These are phyloP conservation scores for Mercenaria mercenaria DNA, from an alignment of 1,140 invertebrate species.

Conservation along the genomic window DNA sequence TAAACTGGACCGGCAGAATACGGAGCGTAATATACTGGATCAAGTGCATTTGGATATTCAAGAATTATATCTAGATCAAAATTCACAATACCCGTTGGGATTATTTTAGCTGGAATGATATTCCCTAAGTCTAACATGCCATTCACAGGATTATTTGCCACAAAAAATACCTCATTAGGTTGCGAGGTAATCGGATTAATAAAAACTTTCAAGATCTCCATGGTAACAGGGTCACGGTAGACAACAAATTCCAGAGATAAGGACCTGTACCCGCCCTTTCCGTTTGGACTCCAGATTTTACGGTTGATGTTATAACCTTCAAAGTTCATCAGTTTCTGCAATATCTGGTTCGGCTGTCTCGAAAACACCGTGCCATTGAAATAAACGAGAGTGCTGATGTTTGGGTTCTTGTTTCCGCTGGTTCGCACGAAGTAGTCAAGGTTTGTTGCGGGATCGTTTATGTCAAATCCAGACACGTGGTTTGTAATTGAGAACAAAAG, in stretches of 20 bases:
- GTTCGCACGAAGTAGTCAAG: slow-evolving; percentile 50
- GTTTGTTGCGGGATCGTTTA: slow-evolving; percentile 44
- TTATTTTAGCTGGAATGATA: slow-evolving; percentile 12
- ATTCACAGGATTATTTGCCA: slow-evolving; percentile 71
- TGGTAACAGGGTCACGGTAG: slow-evolving; percentile 63
- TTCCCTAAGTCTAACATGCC: slow-evolving; percentile 16
- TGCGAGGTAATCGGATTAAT: slow-evolving; percentile 35
- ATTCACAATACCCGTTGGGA: not conserved
- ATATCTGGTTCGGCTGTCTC: not conserved
- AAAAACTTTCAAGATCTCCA: slow-evolving; percentile 53
- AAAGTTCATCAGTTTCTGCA: slow-evolving; percentile 59
- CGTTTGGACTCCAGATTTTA: slow-evolving; percentile 18
- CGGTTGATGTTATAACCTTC: slow-evolving; percentile 67
- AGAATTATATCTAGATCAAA: slow-evolving; percentile 59
- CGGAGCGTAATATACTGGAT: slow-evolving; percentile 48
- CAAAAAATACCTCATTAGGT: slow-evolving; percentile 69
- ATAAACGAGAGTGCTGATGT: slow-evolving; percentile 29
- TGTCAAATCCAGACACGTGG: not conserved
- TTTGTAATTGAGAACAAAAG: not conserved
- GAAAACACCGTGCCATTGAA: slow-evolving; percentile 65
- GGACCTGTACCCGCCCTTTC: slow-evolving; percentile 56
- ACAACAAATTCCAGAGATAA: slow-evolving; percentile 67
- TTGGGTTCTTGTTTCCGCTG: slow-evolving; percentile 11
- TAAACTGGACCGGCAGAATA: slow-evolving; percentile 69
- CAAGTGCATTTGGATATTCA: slow-evolving; percentile 63